Evolutionary conservation across 2,113 vertebrate species (phyloP).

Genomic region (Myotis yumanensis): DNA sequence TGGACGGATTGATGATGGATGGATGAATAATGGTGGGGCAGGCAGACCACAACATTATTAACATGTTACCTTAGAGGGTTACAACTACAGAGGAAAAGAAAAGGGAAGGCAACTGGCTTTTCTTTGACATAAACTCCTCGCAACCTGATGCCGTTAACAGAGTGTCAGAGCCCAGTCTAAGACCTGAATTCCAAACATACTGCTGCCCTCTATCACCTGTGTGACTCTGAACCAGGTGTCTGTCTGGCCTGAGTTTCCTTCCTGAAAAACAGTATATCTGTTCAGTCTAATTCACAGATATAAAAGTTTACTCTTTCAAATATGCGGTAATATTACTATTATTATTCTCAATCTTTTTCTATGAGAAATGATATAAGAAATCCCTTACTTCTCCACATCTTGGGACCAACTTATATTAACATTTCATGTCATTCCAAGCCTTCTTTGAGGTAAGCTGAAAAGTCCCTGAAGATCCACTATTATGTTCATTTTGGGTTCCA

Average conservation of each 20-base stretch:
- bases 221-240: not conserved
- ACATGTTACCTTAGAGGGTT: not conserved
- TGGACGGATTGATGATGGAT: not conserved
- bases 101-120: not conserved
- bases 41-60: not conserved
- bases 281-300: not conserved
- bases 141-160: not conserved
- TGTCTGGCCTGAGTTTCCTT: not conserved
- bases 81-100: not conserved
- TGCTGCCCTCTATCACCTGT: not conserved
- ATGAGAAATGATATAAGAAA: not conserved
- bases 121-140: not conserved
- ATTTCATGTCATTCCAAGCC: not conserved
- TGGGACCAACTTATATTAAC: not conserved
- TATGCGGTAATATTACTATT: conserved; percentile 56
- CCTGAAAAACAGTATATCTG: not conserved
- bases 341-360: not conserved
- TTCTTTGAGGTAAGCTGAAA: not conserved
- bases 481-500: not conserved
- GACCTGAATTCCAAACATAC: not conserved
- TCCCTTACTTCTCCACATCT: not conserved
- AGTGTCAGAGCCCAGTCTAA: not conserved
- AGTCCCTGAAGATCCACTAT: not conserved
- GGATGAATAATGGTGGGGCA: not conserved
- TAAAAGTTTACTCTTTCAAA: not conserved